Evolutionary conservation across 2,797 vertebrate species (phyloP).

Genomic region (Pseudomugil tenellus): DNA sequence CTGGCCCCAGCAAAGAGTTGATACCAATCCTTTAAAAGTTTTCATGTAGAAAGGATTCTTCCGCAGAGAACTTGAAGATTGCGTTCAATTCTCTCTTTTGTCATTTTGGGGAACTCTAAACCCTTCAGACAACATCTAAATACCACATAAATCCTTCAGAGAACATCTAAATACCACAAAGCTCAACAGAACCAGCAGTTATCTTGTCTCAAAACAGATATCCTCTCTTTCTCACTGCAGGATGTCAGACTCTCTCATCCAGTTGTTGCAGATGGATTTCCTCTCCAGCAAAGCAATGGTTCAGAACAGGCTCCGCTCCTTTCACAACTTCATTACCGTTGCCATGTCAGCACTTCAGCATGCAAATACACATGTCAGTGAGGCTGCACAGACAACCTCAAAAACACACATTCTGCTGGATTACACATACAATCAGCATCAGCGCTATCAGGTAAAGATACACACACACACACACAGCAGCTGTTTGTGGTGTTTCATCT

Average conservation of each 20-base stretch:
- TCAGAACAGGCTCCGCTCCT: not conserved
- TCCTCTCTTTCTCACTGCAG: constrained; percentile 20
- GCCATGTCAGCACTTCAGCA: constrained; percentile 25
- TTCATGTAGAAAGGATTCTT: too few relatives aligned
- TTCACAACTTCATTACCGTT: not conserved
- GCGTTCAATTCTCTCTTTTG: too few relatives aligned
- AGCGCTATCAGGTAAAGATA: constrained; percentile 48
- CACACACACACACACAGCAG: not conserved
- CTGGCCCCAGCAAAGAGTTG: too few relatives aligned
- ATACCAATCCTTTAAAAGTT: too few relatives aligned
- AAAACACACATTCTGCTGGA: constrained; percentile 40
- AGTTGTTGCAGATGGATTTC: constrained; percentile 20
- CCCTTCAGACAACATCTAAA: too few relatives aligned
- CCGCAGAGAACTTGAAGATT: too few relatives aligned
- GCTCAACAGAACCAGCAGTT: too few relatives aligned
- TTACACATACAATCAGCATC: not conserved
- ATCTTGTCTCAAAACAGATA: too few relatives aligned
- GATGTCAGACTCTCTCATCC: constrained; percentile 14
- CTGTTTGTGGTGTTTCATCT: too few relatives aligned
- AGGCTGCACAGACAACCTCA: constrained; percentile 15
- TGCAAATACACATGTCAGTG: constrained; percentile 1
- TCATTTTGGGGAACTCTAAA: too few relatives aligned
- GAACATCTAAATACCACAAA: too few relatives aligned
- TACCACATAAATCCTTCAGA: too few relatives aligned
- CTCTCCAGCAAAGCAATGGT: not conserved